phyloP scores from a whole-genome alignment of 2,113 vertebrate genomes.

The Smithornis capensis region DNA sequence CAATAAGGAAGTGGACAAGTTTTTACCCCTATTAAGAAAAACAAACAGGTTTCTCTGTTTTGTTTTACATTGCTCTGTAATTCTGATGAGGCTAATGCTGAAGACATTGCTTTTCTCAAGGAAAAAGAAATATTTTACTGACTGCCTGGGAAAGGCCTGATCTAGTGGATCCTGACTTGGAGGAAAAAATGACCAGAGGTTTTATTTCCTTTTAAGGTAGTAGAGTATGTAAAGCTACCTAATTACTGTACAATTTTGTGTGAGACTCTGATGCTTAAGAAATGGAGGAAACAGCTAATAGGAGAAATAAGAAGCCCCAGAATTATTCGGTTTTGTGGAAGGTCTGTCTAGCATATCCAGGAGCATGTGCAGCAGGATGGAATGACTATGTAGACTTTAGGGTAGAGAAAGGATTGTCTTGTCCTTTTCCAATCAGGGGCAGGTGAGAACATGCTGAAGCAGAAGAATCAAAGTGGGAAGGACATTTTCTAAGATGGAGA shows the following conservation, averaged over 20 bases:
- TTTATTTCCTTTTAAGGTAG: not conserved
- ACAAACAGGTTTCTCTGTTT: not conserved
- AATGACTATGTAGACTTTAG: not conserved
- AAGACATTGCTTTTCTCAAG: not conserved
- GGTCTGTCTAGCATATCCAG: not conserved
- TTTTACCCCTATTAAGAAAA: not conserved
- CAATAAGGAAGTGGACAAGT: not conserved
- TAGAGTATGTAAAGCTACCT: not conserved
- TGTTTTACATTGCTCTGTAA: not conserved
- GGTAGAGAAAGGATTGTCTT: not conserved
- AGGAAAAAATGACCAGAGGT: fast-evolving
- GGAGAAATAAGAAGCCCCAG: not conserved
- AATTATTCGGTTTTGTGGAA: not conserved
- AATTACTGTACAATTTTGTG: not conserved
- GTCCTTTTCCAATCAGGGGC: not conserved
- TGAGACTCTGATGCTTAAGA: not conserved
- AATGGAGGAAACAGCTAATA: not conserved
- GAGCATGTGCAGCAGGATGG: not conserved
- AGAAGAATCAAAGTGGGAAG: not conserved
- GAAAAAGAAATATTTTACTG: not conserved
- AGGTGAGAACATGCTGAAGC: not conserved
- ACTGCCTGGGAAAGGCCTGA: not conserved
- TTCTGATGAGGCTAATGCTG: not conserved
- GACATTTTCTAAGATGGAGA: not conserved
- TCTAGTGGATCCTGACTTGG: not conserved